A percentile compares a stretch with the other conserved stretches of the same genome.
Evolutionary conservation across 2,113 vertebrate species (phyloP).

Genomic region (Mixornis gularis): DNA sequence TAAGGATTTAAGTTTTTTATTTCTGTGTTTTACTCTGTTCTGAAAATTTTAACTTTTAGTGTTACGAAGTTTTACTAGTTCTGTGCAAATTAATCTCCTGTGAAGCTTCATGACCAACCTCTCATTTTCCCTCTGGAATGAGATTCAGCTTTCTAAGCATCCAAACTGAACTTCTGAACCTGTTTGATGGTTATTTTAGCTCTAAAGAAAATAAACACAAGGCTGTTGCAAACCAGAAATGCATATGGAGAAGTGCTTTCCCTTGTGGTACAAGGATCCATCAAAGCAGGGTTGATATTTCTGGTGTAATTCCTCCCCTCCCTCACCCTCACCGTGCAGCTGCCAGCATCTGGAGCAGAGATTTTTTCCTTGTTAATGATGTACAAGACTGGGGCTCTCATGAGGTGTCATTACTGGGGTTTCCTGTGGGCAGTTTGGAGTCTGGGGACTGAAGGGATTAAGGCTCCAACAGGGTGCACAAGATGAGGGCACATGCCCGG

Average conservation of each 20-base stretch:
- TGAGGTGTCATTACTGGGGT: background rate
- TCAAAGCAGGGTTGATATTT: background rate
- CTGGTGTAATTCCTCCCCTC: background rate
- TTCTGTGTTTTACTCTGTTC: background rate
- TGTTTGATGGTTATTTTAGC: background rate
- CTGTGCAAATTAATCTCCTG: background rate
- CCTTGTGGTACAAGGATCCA: background rate
- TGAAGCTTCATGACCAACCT: background rate
- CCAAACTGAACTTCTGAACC: background rate
- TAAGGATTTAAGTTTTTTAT: background rate
- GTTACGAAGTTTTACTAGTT: background rate
- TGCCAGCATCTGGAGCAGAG: background rate
- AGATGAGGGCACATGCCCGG: no score
- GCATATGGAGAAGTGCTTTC: background rate
- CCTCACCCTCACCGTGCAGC: background rate
- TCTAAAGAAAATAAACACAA: background rate
- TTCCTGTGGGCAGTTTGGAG: background rate
- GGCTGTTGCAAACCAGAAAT: background rate
- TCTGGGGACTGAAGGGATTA: background rate
- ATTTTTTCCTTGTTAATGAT: background rate
- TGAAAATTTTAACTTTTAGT: background rate
- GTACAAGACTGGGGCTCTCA: rapidly evolving
- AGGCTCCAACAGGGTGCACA: rapidly evolving
- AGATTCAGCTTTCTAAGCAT: background rate
- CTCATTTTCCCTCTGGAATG: background rate